Evolutionary conservation across 37 sponge, comb jelly and placozoan species (phyloP), one percentile per base, ranked within the genome.

Genomic region (Theonella swinhoei): DNA sequence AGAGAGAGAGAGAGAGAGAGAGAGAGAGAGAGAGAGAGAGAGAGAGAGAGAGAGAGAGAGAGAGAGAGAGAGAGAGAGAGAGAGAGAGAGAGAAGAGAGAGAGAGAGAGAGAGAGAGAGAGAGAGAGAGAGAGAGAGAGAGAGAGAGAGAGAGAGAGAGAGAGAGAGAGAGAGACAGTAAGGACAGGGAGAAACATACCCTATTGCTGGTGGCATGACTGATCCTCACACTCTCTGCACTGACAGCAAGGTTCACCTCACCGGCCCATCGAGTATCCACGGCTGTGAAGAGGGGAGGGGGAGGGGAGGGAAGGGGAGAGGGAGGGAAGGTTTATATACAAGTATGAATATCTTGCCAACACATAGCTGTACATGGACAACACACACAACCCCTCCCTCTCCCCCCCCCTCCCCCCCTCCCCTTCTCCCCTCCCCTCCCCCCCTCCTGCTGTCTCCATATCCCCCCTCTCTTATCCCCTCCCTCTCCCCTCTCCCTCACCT

Each of bases 191-290:
- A 4, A 9, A 74, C 87, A 73, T 42, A 80, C 87, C 54, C 80
- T 69, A 26, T 73, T 43, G 35, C 41, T 87, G 41, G 38, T 64
- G 26, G 76, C 81, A 83, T 73, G 38, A 11, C 54, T 76, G 72
- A 94, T 87, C 62, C 34, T 68, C n/a, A 95, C 82, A 31, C 67
- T 62, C 24, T 95, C 95, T 25, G 91, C 87, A 72, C 62, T 63
- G 17, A 95, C 70, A 20, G 90, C 67, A 35, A 95, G 72, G 24
- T 86, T 91, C 36, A 92, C 72, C 11, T 85, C 84, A 3, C 76
- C 80, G 14, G 82, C 75, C 83, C 84, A 82, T 37, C 79, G 76
- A 4, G 79, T 79, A 64, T 86, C 81, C 24, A 63, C 39, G 4
- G 63, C 93, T 90, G 74, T 29, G 26, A 59, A 3, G 24, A 26